Conservation (phyloP, 2,888 invertebrate genomes). For the Diadegma fenestrale region DNA sequence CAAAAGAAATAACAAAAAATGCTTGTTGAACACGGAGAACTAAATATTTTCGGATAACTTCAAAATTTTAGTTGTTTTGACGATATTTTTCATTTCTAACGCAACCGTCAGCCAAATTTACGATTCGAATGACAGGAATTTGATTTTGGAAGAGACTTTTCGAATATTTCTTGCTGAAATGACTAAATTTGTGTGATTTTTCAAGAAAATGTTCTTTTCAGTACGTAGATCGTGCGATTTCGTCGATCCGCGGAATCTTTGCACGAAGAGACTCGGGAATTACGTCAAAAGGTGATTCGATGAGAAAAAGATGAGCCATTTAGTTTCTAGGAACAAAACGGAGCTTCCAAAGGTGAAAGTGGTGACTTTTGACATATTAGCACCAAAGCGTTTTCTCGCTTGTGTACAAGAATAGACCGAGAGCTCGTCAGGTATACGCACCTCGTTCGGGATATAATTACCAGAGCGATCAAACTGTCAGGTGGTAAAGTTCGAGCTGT, state of each 20-base stretch:
- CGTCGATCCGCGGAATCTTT: neutral
- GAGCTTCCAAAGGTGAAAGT: slow-evolving; percentile 33
- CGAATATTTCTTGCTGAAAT: too few relatives aligned
- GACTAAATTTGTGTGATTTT: too few relatives aligned
- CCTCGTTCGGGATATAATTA: slow-evolving; percentile 76
- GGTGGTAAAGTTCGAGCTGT: slow-evolving; percentile 70
- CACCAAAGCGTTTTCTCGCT: neutral
- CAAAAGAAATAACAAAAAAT: too few relatives aligned
- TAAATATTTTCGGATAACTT: too few relatives aligned
- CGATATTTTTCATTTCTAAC: too few relatives aligned
- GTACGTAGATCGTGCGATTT: neutral
- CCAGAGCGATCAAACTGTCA: slow-evolving; percentile 78
- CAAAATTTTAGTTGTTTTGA: too few relatives aligned
- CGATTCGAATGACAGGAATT: too few relatives aligned
- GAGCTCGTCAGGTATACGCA: slow-evolving; percentile 57
- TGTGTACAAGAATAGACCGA: slow-evolving; percentile 44
- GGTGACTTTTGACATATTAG: slow-evolving; percentile 50
- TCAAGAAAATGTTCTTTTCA: too few relatives aligned
- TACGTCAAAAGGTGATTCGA: slow-evolving; percentile 1
- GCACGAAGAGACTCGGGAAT: neutral
- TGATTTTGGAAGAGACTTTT: too few relatives aligned
- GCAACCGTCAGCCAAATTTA: too few relatives aligned
- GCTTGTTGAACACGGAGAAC: too few relatives aligned
- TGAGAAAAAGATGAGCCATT: neutral
- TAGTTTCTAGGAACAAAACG: neutral